These are phyloP conservation scores for Myathropa florea DNA, from an alignment of 2,888 invertebrate species.

Conservation along the genomic window DNA sequence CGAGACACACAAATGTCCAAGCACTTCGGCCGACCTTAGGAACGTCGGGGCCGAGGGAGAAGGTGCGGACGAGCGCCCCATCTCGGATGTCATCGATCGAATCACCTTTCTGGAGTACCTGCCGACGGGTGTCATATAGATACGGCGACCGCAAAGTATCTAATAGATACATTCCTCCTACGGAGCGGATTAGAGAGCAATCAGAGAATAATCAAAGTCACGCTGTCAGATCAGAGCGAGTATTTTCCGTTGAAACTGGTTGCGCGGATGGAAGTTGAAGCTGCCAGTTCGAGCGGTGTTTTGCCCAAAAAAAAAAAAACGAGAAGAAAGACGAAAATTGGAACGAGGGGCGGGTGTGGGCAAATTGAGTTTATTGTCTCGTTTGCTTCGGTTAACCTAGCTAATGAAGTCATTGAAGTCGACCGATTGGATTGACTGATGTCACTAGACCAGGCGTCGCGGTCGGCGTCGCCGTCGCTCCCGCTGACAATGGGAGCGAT, in stretches of 20 bases:
- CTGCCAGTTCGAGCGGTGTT: background rate
- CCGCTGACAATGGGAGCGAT: background rate
- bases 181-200: background rate
- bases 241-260: slow-evolving; percentile 1
- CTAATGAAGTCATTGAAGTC: slow-evolving; percentile 46
- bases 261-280: background rate
- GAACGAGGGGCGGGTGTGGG: background rate
- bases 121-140: background rate
- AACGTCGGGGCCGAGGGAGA: background rate
- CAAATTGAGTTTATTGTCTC: slow-evolving; percentile 6
- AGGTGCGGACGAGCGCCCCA: background rate
- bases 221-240: background rate
- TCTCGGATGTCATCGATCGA: slow-evolving; percentile 40
- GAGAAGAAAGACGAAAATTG: background rate
- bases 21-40: background rate
- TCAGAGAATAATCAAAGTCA: slow-evolving; percentile 10
- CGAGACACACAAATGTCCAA: background rate
- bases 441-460: background rate
- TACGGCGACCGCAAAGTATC: slow-evolving; percentile 16
- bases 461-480: too few relatives aligned
- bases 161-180: slow-evolving; percentile 7
- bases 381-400: slow-evolving; percentile 34
- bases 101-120: slow-evolving; percentile 28
- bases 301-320: background rate
- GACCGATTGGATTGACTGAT: slow-evolving; percentile 3